These are phyloP conservation scores for Ylistrum balloti DNA, from an alignment of 1,140 invertebrate species.

Conservation along the genomic window DNA sequence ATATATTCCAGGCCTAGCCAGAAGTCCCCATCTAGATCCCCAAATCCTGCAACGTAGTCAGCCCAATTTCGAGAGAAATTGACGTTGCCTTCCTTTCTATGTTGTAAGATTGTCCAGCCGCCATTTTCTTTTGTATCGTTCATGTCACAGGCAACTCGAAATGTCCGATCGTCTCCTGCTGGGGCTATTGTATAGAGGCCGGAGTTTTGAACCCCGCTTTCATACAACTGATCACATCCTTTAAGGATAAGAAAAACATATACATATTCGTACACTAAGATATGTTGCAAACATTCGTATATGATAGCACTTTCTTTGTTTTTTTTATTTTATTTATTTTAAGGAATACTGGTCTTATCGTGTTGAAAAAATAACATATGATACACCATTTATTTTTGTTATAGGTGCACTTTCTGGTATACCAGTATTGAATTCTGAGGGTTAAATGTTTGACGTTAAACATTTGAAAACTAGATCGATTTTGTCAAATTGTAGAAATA, in stretches of 20 bases:
- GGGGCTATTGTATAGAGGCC: not conserved
- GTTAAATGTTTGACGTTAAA: too few species aligned
- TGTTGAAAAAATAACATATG: too few species aligned
- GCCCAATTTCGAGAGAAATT: constrained; percentile 46
- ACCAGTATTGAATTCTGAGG: too few species aligned
- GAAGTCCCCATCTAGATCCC: constrained; percentile 38
- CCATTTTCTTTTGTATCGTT: not conserved
- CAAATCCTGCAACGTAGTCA: constrained; percentile 46
- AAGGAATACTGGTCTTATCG: too few species aligned
- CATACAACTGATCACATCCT: not conserved
- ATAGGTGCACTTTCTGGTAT: too few species aligned
- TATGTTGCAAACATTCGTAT: too few species aligned
- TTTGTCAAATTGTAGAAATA: too few species aligned
- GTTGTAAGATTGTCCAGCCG: constrained; percentile 49
- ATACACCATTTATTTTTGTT: too few species aligned
- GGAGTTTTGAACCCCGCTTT: not conserved
- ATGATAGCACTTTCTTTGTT: too few species aligned
- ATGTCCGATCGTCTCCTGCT: not conserved
- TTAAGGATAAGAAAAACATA: not conserved
- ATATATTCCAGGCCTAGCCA: constrained; percentile 49
- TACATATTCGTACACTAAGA: too few species aligned
- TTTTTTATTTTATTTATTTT: too few species aligned
- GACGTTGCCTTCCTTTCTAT: constrained; percentile 47
- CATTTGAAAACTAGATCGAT: too few species aligned
- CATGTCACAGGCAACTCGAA: constrained; percentile 47